Evolutionary conservation across 2,888 invertebrate genomes (phyloP), one percentile per base, ranked within the genome.

Genomic region (Drosophila hamatofila): DNA sequence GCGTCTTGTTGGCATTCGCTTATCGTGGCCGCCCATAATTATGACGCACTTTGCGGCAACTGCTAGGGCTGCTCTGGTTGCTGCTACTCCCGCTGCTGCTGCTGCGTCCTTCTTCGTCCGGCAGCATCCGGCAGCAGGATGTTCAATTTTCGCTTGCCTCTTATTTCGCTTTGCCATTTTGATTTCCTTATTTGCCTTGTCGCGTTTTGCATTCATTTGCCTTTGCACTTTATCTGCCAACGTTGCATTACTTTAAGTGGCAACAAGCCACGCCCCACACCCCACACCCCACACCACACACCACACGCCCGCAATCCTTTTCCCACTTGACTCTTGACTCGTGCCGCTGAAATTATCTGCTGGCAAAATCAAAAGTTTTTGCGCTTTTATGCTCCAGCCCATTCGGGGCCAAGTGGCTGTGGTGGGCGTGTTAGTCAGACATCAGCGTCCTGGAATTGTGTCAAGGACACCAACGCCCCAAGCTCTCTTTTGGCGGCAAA

Each of bases 131-230:
- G 88, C 85, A 48, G 79, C 88, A 82, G 86, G 86, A 86, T 88
- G 87, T 86, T 88, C 84, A 88, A 88, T 86, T 86, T 86, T 86
- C 89, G 82, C 87, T 75, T 73, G 84, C 79, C 84, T 86, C 82
- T 88, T 83, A 77, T 82, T 88, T 81, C 72, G 83, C 80, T 78
- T 72, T 75, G 76, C 82, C 83, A 83, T 88, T 86, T 86, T 86
- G 84, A 84, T 88, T 86, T 84, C 87, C 87, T 86, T 88, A 84
- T 85, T 85, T 88, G 85, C 81, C 84, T 83, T 81, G 83, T 79
- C 83, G 81, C 81, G 71, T 68, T 76, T 79, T 79, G 76, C 75
- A 78, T 71, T 75, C 65, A 63, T 78, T 80, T 81, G 83, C 71
- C 77, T 83, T 68, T 78, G 68, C 76, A 76, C 62, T 81, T 75